Conservation (phyloP, 1,140 invertebrate species). For the Caenorhabditis latens region DNA sequence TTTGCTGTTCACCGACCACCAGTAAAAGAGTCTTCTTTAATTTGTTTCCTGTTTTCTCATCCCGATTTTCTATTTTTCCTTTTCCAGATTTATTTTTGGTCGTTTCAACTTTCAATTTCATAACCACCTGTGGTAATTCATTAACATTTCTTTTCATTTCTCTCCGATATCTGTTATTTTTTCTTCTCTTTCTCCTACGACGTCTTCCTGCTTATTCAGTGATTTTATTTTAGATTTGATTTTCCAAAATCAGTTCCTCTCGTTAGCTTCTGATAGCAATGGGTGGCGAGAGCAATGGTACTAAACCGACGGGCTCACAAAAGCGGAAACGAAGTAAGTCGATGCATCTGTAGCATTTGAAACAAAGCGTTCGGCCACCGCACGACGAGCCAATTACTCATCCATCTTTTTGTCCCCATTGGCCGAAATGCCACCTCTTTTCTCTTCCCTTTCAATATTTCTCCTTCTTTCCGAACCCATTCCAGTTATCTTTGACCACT, state of each 20-base stretch:
- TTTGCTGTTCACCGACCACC: constrained; percentile 36
- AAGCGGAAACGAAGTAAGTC: constrained; percentile 48
- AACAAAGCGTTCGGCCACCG: not conserved
- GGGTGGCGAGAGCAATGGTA: constrained; percentile 47
- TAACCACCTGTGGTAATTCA: not conserved
- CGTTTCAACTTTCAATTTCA: not conserved
- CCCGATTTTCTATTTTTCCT: not conserved
- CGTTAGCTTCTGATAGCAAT: constrained; percentile 27
- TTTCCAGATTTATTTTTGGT: not conserved
- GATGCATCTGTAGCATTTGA: not conserved
- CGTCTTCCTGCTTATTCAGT: not conserved
- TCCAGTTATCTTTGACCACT: constrained; percentile 23
- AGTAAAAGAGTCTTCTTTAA: not conserved
- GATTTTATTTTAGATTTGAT: not conserved
- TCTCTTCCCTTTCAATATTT: not conserved
- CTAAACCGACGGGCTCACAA: constrained; percentile 35
- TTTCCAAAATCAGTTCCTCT: not conserved
- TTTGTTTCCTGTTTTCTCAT: not conserved
- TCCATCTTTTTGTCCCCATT: constrained; percentile 9
- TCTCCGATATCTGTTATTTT: not conserved
- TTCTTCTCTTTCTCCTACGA: not conserved
- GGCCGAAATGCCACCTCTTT: constrained; percentile 1
- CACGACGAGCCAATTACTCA: constrained; percentile 37
- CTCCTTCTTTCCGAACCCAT: not conserved
- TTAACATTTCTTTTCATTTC: not conserved